phyloP scores from a whole-genome alignment of 2,888 invertebrate genomes.

The Acrobeloides nanus region DNA sequence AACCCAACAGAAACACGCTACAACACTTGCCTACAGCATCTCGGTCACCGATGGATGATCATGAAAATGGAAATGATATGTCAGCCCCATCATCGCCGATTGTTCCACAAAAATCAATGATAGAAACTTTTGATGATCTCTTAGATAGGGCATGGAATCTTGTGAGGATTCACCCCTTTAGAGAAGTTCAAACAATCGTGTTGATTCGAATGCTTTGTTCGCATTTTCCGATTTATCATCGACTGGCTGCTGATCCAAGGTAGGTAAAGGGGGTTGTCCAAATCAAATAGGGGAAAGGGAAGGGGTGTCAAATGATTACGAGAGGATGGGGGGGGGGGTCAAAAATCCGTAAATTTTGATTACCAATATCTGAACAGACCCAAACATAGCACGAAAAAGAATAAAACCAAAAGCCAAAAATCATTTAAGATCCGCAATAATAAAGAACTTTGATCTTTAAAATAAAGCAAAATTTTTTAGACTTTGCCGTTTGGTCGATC shows the following conservation, averaged over 20 bases:
- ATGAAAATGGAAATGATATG: slow-evolving; percentile 10
- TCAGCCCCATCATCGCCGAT: slow-evolving; percentile 3
- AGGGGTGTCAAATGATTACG: too few relatives aligned
- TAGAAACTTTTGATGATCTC: slow-evolving; percentile 16
- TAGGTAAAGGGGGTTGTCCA: slow-evolving; percentile 24
- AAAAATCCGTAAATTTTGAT: too few relatives aligned
- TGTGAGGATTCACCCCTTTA: slow-evolving; percentile 17
- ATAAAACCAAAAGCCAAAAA: slow-evolving; percentile 1
- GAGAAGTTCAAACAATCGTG: slow-evolving; percentile 21
- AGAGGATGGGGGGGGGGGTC: too few relatives aligned
- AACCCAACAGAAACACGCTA: slow-evolving; percentile 11
- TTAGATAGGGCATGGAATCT: slow-evolving; percentile 21
- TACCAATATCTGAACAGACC: too few relatives aligned
- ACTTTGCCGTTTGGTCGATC: too few relatives aligned
- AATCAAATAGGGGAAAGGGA: too few relatives aligned
- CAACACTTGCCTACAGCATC: slow-evolving; percentile 2
- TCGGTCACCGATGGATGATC: background rate
- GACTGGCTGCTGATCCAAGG: slow-evolving; percentile 20
- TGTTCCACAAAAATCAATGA: too few relatives aligned
- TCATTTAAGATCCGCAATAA: too few relatives aligned
- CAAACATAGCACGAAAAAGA: background rate
- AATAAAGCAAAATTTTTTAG: too few relatives aligned
- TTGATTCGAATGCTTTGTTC: slow-evolving; percentile 14
- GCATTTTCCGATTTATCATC: slow-evolving; percentile 23
- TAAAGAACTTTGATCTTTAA: too few relatives aligned